phyloP scores from a whole-genome alignment of 2,888 invertebrate genomes.

The Helicoverpa assulta region DNA sequence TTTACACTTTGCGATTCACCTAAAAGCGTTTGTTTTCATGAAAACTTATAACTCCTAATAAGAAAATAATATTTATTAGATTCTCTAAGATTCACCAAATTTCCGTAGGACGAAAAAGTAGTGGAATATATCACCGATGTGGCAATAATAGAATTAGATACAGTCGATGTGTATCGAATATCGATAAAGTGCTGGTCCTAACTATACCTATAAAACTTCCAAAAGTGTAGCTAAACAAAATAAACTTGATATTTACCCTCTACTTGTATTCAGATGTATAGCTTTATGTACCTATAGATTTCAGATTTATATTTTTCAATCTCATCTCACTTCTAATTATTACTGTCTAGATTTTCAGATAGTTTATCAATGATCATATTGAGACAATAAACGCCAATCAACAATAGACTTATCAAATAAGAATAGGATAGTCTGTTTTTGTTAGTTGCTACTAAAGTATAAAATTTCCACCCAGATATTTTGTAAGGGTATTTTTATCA shows the following conservation, averaged over 20 bases:
- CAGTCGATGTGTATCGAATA: slow-evolving; percentile 2
- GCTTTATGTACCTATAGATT: too few relatives aligned
- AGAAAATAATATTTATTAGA: slow-evolving; percentile 4
- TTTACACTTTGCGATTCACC: not conserved
- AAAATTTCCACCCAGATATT: slow-evolving; percentile 7
- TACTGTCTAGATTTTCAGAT: too few relatives aligned
- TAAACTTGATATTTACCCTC: not conserved
- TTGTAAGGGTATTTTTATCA: slow-evolving; percentile 1
- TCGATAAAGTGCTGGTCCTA: slow-evolving; percentile 14
- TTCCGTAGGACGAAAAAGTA: not conserved
- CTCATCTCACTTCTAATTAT: too few relatives aligned
- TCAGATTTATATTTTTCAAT: too few relatives aligned
- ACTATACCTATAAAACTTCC: not conserved
- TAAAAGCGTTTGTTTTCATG: not conserved
- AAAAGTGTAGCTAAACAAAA: not conserved
- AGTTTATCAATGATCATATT: too few relatives aligned
- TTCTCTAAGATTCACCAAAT: not conserved
- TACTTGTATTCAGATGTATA: not conserved
- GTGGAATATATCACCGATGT: not conserved
- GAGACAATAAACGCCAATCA: too few relatives aligned
- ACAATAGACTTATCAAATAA: too few relatives aligned
- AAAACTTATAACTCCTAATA: not conserved
- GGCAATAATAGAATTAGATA: slow-evolving; percentile 22
- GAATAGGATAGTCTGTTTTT: not conserved
- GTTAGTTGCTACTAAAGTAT: not conserved